Percentiles rank a stretch among this genome's conserved stretches.
Evolutionary conservation across 2,797 vertebrate genomes (phyloP).

Genomic region (Parotocinclus haroldoi): DNA sequence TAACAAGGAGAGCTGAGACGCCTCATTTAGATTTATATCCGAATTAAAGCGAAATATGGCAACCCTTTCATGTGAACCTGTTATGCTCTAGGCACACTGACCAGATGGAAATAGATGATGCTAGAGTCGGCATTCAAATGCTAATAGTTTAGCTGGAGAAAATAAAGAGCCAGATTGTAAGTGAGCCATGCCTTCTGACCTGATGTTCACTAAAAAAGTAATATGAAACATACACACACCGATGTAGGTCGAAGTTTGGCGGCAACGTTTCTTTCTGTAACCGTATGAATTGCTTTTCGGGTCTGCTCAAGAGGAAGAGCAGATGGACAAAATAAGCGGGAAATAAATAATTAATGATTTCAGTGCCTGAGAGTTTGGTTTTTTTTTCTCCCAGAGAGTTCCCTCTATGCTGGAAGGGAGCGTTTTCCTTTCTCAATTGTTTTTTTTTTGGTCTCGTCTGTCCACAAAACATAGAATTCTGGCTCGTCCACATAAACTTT

Average conservation of each 20-base stretch:
- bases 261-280: slow-evolving; percentile 23
- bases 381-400: background rate
- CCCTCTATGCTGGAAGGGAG: no score
- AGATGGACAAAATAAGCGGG: slow-evolving; percentile 34
- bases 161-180: slow-evolving; percentile 18
- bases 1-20: background rate
- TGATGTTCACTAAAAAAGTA: slow-evolving; percentile 1
- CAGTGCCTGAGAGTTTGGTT: slow-evolving; percentile 6
- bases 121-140: slow-evolving; percentile 14
- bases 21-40: background rate
- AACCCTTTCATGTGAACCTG: background rate
- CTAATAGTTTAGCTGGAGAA: slow-evolving; percentile 4
- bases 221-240: slow-evolving; percentile 13
- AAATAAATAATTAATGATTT: slow-evolving; percentile 32
- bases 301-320: slow-evolving; percentile 31
- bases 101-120: slow-evolving; percentile 23
- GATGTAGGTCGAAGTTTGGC: slow-evolving; percentile 12
- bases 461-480: no score
- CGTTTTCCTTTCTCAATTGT: no score
- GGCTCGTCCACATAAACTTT: no score
- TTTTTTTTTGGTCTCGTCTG: no score
- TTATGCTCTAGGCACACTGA: background rate
- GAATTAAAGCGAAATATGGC: background rate
- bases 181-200: slow-evolving; percentile 12
- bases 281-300: slow-evolving; percentile 31